Conservation (phyloP, 1,140 invertebrate species). For the Rhopalosiphum padi region DNA sequence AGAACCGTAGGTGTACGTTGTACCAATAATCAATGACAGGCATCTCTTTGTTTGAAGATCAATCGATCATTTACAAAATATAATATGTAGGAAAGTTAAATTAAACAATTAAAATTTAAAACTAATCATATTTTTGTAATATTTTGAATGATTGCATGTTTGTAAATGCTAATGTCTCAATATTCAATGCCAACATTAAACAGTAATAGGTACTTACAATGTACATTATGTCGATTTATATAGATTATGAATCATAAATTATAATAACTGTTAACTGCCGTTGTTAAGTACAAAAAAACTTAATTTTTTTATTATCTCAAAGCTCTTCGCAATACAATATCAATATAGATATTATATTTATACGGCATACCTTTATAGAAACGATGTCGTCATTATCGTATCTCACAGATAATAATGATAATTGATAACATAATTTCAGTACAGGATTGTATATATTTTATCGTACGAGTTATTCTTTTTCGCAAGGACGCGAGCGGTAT, state of each 20-base stretch:
- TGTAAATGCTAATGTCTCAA: neutral
- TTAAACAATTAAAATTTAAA: constrained; percentile 2
- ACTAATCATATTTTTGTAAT: neutral
- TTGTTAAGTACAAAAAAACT: neutral
- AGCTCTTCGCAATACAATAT: neutral
- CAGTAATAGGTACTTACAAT: neutral
- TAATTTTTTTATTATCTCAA: neutral
- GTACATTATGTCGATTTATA: neutral
- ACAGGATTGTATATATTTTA: neutral
- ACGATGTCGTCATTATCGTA: neutral
- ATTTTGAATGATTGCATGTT: neutral
- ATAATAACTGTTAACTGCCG: neutral
- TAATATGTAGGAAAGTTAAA: neutral
- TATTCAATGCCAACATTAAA: neutral
- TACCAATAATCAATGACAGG: neutral
- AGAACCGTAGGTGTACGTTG: neutral
- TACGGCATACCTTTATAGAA: neutral
- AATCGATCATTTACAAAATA: neutral
- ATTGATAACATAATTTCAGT: constrained; percentile 42
- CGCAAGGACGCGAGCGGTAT: constrained; percentile 11
- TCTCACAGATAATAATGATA: neutral
- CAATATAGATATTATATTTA: neutral
- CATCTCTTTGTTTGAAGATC: neutral
- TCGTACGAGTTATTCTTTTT: neutral
- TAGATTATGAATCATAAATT: neutral